Evolutionary conservation across 2,113 vertebrate genomes (phyloP).

Genomic region (Myodes glareolus): DNA sequence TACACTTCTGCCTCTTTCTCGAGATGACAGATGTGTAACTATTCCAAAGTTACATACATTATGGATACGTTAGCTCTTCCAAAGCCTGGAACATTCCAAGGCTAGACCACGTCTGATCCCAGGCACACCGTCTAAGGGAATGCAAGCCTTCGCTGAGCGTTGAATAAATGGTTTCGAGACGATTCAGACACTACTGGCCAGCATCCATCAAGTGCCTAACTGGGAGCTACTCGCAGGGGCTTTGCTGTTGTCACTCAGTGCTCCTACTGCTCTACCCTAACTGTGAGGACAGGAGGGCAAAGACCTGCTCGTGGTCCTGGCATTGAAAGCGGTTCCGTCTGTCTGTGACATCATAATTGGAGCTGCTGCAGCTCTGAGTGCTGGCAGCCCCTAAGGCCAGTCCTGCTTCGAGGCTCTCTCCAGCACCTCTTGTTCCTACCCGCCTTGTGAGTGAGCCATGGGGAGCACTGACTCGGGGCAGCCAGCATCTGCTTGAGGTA

Average conservation of each 20-base stretch:
- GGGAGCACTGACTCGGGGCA: neutral
- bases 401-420: neutral
- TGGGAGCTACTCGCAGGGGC: rapidly evolving
- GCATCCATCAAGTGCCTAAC: too few relatives aligned
- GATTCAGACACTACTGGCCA: neutral
- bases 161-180: neutral
- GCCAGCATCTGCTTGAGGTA: neutral
- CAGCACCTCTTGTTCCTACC: neutral
- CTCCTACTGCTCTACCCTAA: rapidly evolving
- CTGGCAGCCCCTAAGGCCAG: neutral
- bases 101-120: neutral
- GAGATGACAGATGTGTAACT: neutral
- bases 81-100: neutral
- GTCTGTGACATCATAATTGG: slow-evolving; percentile 41
- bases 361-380: neutral
- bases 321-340: neutral
- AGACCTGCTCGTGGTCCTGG: neutral
- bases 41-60: neutral
- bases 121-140: neutral
- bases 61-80: neutral
- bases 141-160: too few relatives aligned
- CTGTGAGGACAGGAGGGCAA: neutral
- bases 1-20: neutral
- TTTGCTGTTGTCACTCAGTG: neutral
- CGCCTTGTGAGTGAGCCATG: neutral